Evolutionary conservation across 2,113 vertebrate genomes (phyloP).

Genomic region (Dipodomys stephensi): DNA sequence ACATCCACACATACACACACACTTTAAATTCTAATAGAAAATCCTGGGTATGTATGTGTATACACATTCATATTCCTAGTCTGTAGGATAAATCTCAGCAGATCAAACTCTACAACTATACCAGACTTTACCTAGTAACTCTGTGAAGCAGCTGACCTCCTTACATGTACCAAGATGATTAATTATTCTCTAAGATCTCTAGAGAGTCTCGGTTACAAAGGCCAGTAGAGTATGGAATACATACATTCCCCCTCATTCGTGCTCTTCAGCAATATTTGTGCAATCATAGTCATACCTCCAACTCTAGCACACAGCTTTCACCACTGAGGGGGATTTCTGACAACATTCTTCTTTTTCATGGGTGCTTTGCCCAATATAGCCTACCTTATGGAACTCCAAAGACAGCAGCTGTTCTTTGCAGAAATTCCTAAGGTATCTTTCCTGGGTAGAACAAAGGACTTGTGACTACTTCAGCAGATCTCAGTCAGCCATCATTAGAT

Average conservation of each 20-base stretch:
- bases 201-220: not conserved
- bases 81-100: not conserved
- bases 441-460: not conserved
- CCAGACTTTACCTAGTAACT: no score
- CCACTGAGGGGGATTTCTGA: not conserved
- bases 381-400: not conserved
- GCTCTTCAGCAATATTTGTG: not conserved
- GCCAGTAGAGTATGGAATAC: rapidly evolving
- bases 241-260: rapidly evolving
- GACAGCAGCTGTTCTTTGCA: not conserved
- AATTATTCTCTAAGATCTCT: not conserved
- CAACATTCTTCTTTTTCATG: not conserved
- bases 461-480: not conserved
- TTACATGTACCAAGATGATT: no score
- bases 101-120: not conserved
- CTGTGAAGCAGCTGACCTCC: not conserved
- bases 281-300: not conserved
- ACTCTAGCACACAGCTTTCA: not conserved
- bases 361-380: not conserved
- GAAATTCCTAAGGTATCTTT: not conserved
- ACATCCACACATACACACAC: not conserved
- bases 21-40: not conserved
- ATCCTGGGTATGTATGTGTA: not conserved
- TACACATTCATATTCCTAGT: not conserved
- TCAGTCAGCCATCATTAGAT: not conserved